Conservation (phyloP, 1,140 invertebrate species). For the Phocides pigmalion region DNA sequence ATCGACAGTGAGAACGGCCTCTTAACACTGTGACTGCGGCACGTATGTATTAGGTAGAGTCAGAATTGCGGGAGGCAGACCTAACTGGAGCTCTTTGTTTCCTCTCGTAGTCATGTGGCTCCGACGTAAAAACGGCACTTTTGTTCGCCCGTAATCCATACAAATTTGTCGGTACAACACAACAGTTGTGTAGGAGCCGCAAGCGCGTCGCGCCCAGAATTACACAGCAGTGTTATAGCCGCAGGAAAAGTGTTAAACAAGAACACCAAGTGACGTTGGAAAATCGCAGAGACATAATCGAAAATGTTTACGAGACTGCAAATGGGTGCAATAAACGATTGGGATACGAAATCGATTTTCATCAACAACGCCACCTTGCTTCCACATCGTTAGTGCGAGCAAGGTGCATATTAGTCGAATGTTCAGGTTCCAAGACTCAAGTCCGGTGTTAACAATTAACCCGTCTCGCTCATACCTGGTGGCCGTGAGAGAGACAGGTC, state of each 20-base stretch:
- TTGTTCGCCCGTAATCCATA: no score
- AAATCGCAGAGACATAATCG: neutral
- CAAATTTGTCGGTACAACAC: no score
- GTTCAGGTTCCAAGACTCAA: conserved; percentile 12
- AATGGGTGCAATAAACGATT: conserved; percentile 2
- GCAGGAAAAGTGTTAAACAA: neutral
- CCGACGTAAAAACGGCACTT: no score
- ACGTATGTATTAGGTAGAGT: no score
- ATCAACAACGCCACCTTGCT: neutral
- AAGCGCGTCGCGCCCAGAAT: no score
- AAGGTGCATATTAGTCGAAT: conserved; percentile 12
- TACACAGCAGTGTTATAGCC: no score
- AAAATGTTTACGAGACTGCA: conserved; percentile 4
- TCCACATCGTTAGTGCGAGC: neutral
- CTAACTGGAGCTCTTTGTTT: no score
- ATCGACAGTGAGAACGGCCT: no score
- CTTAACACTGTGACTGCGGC: no score
- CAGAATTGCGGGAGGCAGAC: no score
- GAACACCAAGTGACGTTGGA: neutral
- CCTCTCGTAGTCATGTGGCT: no score
- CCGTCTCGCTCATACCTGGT: neutral
- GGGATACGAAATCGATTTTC: conserved; percentile 1
- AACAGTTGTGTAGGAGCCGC: no score
- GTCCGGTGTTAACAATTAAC: conserved; percentile 10
- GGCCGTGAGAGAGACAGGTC: neutral